These are phyloP conservation scores for Tupaia chinensis DNA, from an alignment of 2,113 vertebrate species.

Conservation along the genomic window DNA sequence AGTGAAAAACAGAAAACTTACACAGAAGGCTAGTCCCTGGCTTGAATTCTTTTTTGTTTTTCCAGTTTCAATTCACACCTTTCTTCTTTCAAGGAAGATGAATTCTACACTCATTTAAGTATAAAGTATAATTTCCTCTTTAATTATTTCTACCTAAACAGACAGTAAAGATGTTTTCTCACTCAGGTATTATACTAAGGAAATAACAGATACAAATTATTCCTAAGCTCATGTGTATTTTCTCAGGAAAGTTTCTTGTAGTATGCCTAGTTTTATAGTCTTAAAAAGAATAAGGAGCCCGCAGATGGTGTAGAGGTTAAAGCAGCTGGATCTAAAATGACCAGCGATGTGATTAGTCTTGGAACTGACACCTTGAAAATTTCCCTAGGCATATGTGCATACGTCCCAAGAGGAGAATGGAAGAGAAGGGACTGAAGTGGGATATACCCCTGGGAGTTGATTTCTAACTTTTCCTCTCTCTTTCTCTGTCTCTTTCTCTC, in stretches of 20 bases:
- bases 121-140: not conserved
- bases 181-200: not conserved
- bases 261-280: not conserved
- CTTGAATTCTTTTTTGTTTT: not conserved
- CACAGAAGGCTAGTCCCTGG: not conserved
- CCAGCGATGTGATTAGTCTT: no score
- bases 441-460: no score
- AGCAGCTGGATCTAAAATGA: no score
- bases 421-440: no score
- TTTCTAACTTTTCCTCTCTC: no score
- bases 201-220: not conserved
- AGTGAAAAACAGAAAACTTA: not conserved
- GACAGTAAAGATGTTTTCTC: not conserved
- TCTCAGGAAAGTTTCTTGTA: not conserved
- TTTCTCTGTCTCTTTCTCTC: no score
- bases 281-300: not conserved
- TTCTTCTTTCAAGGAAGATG: not conserved
- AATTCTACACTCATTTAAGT: not conserved
- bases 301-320: no score
- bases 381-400: no score
- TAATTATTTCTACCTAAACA: not conserved
- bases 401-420: no score
- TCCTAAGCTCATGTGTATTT: not conserved
- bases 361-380: no score
- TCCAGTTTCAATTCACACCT: not conserved